phyloP scores from a whole-genome alignment of 2,113 vertebrate species.

The Sceloporus tristichus region DNA sequence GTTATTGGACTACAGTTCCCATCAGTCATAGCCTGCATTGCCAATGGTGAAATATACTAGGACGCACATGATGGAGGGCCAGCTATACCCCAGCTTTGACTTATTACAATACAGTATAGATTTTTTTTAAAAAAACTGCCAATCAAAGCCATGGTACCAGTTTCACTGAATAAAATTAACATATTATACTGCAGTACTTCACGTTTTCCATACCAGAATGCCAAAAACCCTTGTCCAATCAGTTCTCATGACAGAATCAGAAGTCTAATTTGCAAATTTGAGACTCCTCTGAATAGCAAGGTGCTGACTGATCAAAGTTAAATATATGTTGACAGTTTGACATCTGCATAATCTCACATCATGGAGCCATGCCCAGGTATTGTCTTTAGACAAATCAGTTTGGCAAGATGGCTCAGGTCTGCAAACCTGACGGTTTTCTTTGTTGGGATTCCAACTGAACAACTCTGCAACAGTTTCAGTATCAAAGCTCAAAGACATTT shows the following conservation, averaged over 20 bases:
- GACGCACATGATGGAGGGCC: neutral
- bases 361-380: neutral
- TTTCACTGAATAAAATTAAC: neutral
- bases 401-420: neutral
- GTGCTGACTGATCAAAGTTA: constrained; percentile 1
- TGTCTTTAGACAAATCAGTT: neutral
- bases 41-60: too few relatives aligned
- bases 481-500: neutral
- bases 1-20: too few relatives aligned
- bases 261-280: neutral
- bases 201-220: neutral
- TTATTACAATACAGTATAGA: neutral
- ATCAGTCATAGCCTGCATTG: too few relatives aligned
- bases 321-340: neutral
- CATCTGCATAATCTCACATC: neutral
- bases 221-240: neutral
- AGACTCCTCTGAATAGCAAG: constrained; percentile 1
- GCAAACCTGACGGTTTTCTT: neutral
- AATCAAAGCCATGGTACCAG: neutral
- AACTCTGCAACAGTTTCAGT: neutral
- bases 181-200: neutral
- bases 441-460: neutral
- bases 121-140: neutral
- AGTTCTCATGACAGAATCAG: neutral
- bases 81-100: neutral